Conservation (phyloP, 2,797 vertebrate species). For the Poeciliopsis paucimaculata region DNA sequence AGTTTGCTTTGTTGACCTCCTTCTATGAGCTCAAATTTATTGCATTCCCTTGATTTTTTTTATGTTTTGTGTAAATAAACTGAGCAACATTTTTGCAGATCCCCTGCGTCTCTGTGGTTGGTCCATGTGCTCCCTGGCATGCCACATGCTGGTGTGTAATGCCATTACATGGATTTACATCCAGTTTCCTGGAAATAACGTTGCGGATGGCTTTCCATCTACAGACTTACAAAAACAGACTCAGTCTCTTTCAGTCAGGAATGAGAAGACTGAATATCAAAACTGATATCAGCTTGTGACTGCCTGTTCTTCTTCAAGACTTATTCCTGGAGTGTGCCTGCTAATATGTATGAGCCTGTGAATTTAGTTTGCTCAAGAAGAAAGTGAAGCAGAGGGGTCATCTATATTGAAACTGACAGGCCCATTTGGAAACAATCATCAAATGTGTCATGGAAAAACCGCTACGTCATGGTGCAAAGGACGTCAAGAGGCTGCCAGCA, state of each 20-base stretch:
- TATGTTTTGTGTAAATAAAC: constrained; percentile 8
- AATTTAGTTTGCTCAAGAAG: constrained; percentile 80
- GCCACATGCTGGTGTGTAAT: constrained; percentile 49
- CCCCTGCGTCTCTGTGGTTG: constrained; percentile 4
- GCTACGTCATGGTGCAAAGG: constrained; percentile 77
- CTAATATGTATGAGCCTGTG: constrained; percentile 49
- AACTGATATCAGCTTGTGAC: constrained; percentile 73
- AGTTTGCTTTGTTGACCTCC: constrained; percentile 1
- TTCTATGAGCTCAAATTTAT: constrained; percentile 12
- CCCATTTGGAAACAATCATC: constrained; percentile 86
- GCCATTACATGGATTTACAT: constrained; percentile 54
- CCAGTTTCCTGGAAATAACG: constrained; percentile 69
- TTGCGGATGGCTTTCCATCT: constrained; percentile 66
- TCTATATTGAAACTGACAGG: constrained; percentile 82
- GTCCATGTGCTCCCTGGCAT: constrained; percentile 6
- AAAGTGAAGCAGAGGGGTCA: constrained; percentile 75
- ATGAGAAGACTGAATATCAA: constrained; percentile 71
- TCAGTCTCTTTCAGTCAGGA: constrained; percentile 54
- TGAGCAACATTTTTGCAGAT: constrained; percentile 7
- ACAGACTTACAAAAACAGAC: constrained; percentile 70
- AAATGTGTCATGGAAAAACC: constrained; percentile 85
- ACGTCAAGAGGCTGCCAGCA: constrained; percentile 74
- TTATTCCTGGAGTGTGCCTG: constrained; percentile 62
- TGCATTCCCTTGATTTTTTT: constrained; percentile 11
- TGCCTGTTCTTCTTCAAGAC: constrained; percentile 76